These are phyloP conservation scores for Morpho deidamia DNA, from an alignment of 2,888 invertebrate species.

Conservation along the genomic window DNA sequence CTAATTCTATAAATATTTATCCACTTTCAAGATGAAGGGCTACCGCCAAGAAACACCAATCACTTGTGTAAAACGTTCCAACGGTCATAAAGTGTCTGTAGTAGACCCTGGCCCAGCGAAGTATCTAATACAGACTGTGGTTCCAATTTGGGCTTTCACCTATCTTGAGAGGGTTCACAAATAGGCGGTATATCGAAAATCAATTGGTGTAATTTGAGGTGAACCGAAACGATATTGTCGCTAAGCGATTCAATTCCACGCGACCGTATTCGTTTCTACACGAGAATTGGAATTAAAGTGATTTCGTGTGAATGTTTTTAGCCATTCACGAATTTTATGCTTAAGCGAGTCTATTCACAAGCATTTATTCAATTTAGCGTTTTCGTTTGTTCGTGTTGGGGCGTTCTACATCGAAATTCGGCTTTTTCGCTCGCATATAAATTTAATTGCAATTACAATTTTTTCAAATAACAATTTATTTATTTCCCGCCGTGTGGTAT, in stretches of 20 bases:
- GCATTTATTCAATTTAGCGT: no score
- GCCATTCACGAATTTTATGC: background rate
- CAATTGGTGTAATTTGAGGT: slow-evolving; percentile 70
- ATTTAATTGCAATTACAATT: no score
- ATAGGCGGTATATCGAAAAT: slow-evolving; percentile 66
- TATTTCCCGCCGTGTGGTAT: no score
- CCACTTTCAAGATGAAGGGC: no score
- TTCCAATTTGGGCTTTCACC: slow-evolving; percentile 21
- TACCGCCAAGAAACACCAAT: no score
- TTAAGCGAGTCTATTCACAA: background rate
- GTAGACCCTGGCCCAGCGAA: no score
- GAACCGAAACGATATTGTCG: slow-evolving; percentile 62
- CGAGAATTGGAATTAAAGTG: slow-evolving; percentile 23
- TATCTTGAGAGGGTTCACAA: slow-evolving; percentile 52
- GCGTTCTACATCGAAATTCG: no score
- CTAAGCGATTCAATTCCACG: slow-evolving; percentile 66
- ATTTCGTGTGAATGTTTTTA: background rate
- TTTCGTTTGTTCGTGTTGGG: no score
- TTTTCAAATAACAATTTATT: no score
- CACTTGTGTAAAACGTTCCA: slow-evolving; percentile 1
- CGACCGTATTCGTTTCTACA: slow-evolving; percentile 51
- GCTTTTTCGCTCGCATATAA: no score
- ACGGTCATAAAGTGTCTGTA: slow-evolving; percentile 1
- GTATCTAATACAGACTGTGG: slow-evolving; percentile 2
- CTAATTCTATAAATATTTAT: no score